Evolutionary conservation across 2,113 vertebrate species (phyloP), one percentile per base, ranked within the genome.

Genomic region (Psittacus erithacus): DNA sequence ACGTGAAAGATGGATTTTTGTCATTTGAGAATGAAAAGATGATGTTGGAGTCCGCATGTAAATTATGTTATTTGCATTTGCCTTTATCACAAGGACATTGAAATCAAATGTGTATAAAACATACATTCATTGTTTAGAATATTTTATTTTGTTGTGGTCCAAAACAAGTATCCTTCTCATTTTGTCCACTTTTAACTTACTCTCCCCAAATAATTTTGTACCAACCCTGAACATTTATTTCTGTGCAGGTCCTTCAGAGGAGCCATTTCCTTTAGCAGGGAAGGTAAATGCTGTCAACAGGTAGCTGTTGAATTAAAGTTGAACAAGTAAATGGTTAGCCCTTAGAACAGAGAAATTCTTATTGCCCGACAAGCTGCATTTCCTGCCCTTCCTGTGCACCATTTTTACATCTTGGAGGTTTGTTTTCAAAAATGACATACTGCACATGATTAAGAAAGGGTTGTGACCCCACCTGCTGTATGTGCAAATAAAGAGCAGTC

Each of bases 11-110:
- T 41, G 7, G 25, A 27, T 75, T 79, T 90, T 77, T 7, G 1
- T 43, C 13, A 46, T 74, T 88, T 64, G 28, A 68, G 13, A 65
- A 33, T 55, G 38, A 80, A 88, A 60, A 86, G 10, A 13, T 59
- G 24, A 52, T 68, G 33, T 68, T 88, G 46, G n/a, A 49, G 18
- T 23, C 39, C 64, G 38, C 73, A 81, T 90, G 25, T 35, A 68
- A 90, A 88, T 60, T 41, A 74, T 46, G 5, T n/a, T 78, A n/a
- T 59, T 88, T 91, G 33, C 14, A 83, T 95, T 96, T 91, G 46
- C 25, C 43, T 90, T 90, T 88, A 65, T 79, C 43, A 35, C 64
- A 95, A 88, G 47, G 57, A 79, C 11, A 33, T 17, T 23, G 71
- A 73, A 76, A 78, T 64, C 84, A 53, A 47, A 11, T 16, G 18